These are phyloP conservation scores for Maniola hyperantus DNA, from an alignment of 2,888 invertebrate species.

Conservation along the genomic window DNA sequence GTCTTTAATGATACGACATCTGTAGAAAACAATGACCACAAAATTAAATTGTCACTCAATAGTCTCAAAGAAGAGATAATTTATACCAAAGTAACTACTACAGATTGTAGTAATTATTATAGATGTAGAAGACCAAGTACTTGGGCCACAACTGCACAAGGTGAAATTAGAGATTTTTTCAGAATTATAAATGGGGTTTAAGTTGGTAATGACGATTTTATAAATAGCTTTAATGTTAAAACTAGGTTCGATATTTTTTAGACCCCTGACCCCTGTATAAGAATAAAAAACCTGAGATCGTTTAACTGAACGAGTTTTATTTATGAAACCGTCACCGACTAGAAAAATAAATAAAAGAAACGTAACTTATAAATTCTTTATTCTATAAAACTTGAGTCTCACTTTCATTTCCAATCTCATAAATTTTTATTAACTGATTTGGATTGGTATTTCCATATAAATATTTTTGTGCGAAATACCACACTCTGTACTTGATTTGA, in stretches of 20 bases:
- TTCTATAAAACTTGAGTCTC: slow-evolving; percentile 10
- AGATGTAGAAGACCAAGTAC: slow-evolving; percentile 46
- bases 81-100: background rate
- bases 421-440: background rate
- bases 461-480: slow-evolving; percentile 13
- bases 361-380: background rate
- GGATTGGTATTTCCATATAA: background rate
- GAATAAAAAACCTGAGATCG: too few species aligned
- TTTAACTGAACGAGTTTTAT: background rate
- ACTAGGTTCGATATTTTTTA: too few species aligned
- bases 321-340: background rate
- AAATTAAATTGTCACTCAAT: background rate
- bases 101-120: background rate
- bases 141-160: slow-evolving; percentile 53
- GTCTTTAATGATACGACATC: background rate
- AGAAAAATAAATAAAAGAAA: background rate
- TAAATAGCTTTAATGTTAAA: too few species aligned
- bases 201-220: background rate
- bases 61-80: background rate
- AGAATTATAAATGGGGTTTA: slow-evolving; percentile 35
- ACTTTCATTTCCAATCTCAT: background rate
- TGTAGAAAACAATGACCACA: background rate
- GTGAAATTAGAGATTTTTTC: slow-evolving; percentile 59
- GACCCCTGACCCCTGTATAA: too few species aligned
- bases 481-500: background rate